Evolutionary conservation across 2,888 invertebrate genomes (phyloP), one percentile per base, ranked within the genome.

Genomic region (Rhagonycha fulva): DNA sequence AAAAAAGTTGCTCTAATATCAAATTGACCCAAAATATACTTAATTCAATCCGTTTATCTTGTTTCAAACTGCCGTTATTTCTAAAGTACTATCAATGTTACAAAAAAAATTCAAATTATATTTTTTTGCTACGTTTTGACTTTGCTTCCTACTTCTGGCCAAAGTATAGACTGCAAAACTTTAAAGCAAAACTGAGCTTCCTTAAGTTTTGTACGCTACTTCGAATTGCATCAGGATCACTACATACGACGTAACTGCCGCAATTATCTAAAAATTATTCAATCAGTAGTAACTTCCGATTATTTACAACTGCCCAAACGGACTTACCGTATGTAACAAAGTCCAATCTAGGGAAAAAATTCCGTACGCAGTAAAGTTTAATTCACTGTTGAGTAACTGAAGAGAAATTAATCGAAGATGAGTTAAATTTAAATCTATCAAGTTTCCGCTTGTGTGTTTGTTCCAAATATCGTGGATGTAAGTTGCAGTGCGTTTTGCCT

Each of bases 381-480:
- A 63, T 62, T 78, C 73, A 4, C 72, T 78, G 47, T 80, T 82
- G 32, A 76, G 73, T 9, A 81, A 62, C 66, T 80, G 79, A n/a
- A 81, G 70, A 9, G 81, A 79, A 9, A 82, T 73, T 12, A 82
- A 75, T 76, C 81, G 82, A 28, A 82, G 71, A 76, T 79, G 77
- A 61, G 77, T 80, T 14, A 78, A 74, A 71, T 71, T 72, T 26
- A 72, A 70, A 68, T 81, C 75, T 14, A 82, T 76, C n/a, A 76
- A 76, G 62, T 80, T 79, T 26, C 74, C 76, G 62, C 71, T 76
- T 12, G 79, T 79, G 26, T 79, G 75, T 9, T 81, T 78, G 72
- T 82, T 81, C 82, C 82, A 82, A 19, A 82, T 79, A 60, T 80
- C 79, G 68, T 82, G 82, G 19, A 82, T 63, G 61, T 76, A 74